A percentile compares a stretch with the other conserved stretches of the same genome.
phyloP scores from a whole-genome alignment of 2,888 invertebrate species.

The Ennomos fuscantarius region DNA sequence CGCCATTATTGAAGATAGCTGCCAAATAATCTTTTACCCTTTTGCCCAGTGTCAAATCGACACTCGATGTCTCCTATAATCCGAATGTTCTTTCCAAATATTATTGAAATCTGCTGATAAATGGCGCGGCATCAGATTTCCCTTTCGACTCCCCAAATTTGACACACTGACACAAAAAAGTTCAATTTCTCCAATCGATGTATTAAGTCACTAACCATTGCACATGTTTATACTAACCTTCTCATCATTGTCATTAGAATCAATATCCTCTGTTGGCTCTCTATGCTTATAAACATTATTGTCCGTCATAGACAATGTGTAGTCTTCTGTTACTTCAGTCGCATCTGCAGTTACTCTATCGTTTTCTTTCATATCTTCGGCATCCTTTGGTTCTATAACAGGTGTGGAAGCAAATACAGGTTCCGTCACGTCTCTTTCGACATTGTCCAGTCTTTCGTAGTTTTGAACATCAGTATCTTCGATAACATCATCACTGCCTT shows the following conservation, averaged over 20 bases:
- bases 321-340: conserved; percentile 23
- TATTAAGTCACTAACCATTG: conserved; percentile 13
- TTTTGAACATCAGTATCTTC: conserved; percentile 37
- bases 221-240: conserved; percentile 33
- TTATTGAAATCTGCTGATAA: too few species aligned
- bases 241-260: conserved; percentile 32
- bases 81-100: too few species aligned
- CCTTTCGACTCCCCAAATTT: too few species aligned
- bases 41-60: too few species aligned
- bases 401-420: conserved; percentile 11
- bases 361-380: conserved; percentile 19
- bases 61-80: too few species aligned
- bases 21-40: too few species aligned
- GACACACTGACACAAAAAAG: too few species aligned
- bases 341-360: conserved; percentile 16
- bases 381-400: neutral
- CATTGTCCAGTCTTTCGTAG: conserved; percentile 30
- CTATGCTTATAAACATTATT: conserved; percentile 34
- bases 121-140: too few species aligned
- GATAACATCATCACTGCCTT: conserved; percentile 32
- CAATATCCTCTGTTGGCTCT: conserved; percentile 25
- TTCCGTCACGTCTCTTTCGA: conserved; percentile 22
- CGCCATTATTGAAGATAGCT: too few species aligned
- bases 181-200: neutral
- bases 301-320: conserved; percentile 34